Evolutionary conservation across 92 coral and sea anemone species (phyloP).

Genomic region (Zoanthus sansibaricus): DNA sequence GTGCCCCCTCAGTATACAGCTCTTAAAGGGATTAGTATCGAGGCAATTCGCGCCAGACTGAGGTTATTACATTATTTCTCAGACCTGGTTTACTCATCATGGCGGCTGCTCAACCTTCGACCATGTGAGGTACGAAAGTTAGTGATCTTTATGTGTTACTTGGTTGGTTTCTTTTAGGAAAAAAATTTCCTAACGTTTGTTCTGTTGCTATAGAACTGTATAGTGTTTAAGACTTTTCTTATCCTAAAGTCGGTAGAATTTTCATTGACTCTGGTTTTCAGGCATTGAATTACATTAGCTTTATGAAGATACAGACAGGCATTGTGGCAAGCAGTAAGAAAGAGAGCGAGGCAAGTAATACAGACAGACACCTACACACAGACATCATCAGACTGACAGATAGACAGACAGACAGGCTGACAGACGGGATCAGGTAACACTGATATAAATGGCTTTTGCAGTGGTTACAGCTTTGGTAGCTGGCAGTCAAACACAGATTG

Average conservation of each 20-base stretch:
- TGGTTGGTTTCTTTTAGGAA: background rate
- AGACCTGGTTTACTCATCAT: constrained; percentile 80
- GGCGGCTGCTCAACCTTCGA: constrained; percentile 74
- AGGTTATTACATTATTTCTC: constrained; percentile 83
- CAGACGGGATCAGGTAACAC: background rate
- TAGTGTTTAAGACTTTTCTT: background rate
- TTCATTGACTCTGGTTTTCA: background rate
- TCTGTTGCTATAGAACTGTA: background rate
- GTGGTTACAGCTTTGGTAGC: background rate
- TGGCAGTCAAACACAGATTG: background rate
- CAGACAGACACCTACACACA: no score
- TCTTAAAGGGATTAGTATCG: constrained; percentile 76
- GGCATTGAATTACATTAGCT: no score
- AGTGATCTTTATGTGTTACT: background rate
- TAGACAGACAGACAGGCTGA: background rate
- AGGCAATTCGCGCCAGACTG: constrained; percentile 77
- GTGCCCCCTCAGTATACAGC: constrained; percentile 85
- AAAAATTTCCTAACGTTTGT: background rate
- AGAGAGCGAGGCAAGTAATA: background rate
- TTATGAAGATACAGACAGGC: background rate
- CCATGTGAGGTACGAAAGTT: constrained; percentile 67
- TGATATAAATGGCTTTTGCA: background rate
- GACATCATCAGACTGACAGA: no score
- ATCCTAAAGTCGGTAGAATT: background rate
- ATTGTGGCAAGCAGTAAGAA: background rate